These are phyloP conservation scores for Leptinotarsa rubiginosa DNA, from an alignment of 2,888 invertebrate genomes.

Conservation along the genomic window DNA sequence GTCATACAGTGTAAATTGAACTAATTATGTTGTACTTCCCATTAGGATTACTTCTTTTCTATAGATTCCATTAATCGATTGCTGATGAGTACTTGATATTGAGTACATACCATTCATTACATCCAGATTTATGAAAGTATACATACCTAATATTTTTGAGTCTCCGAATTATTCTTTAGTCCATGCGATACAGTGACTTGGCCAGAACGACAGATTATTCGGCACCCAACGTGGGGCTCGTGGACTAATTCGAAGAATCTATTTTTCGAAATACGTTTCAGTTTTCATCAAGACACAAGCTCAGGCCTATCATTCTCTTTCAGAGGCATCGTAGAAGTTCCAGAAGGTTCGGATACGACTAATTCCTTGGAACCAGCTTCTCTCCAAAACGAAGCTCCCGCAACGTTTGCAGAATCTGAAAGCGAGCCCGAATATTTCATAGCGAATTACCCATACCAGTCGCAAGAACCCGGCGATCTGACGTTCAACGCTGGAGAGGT, in stretches of 20 bases:
- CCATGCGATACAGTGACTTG: background rate
- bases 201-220: background rate
- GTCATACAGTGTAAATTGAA: too few relatives aligned
- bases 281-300: too few relatives aligned
- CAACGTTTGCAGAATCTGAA: constrained; percentile 40
- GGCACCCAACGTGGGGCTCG: constrained; percentile 1
- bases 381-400: constrained; percentile 40
- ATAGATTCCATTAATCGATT: too few relatives aligned
- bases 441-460: constrained; percentile 90
- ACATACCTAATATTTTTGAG: too few relatives aligned
- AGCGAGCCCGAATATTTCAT: constrained; percentile 79
- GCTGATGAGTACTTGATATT: too few relatives aligned
- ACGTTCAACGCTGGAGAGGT: constrained; percentile 88
- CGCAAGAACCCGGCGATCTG: constrained; percentile 90
- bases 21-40: too few relatives aligned
- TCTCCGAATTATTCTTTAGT: background rate
- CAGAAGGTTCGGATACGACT: constrained; percentile 65
- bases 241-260: background rate
- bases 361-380: constrained; percentile 46
- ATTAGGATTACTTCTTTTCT: too few relatives aligned
- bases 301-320: constrained; percentile 34
- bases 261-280: too few relatives aligned
- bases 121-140: too few relatives aligned
- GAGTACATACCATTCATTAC: too few relatives aligned
- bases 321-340: constrained; percentile 82